phyloP scores from a whole-genome alignment of 2,113 vertebrate species.

The Monarcha castaneiventris region DNA sequence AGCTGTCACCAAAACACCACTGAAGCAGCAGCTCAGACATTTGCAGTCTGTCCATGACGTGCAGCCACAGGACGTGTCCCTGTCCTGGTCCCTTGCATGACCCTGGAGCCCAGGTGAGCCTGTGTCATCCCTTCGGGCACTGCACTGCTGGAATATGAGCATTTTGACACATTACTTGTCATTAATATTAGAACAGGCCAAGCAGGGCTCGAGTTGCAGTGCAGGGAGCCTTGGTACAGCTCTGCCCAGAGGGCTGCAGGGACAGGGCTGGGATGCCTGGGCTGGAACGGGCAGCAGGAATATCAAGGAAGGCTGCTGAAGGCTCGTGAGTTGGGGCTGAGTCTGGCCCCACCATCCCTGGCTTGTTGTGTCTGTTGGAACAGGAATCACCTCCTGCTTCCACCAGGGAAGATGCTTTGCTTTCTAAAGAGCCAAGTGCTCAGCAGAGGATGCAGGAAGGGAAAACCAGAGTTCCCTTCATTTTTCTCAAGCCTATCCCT shows the following conservation, averaged over 20 bases:
- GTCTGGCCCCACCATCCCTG: neutral
- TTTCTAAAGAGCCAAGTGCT: neutral
- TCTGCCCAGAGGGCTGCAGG: neutral
- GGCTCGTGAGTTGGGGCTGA: neutral
- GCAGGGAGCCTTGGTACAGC: neutral
- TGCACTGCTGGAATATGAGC: neutral
- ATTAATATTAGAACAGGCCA: neutral
- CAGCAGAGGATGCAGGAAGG: neutral
- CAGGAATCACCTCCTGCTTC: neutral
- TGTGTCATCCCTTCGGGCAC: neutral
- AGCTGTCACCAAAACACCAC: neutral
- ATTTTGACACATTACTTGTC: neutral
- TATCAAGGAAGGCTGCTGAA: neutral
- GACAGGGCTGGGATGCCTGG: neutral
- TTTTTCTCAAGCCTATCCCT: neutral
- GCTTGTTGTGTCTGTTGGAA: neutral
- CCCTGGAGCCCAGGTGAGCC: neutral
- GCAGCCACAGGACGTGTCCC: fast-evolving
- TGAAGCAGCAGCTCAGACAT: fast-evolving
- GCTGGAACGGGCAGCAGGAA: neutral
- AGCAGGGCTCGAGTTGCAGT: neutral
- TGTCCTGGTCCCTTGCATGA: neutral
- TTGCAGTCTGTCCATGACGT: neutral
- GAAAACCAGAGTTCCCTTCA: neutral
- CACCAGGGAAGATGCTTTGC: neutral